A percentile compares a stretch with the other conserved stretches of the same genome.
phyloP scores from a whole-genome alignment of 2,888 invertebrate species.

The Sepiola atlantica region DNA sequence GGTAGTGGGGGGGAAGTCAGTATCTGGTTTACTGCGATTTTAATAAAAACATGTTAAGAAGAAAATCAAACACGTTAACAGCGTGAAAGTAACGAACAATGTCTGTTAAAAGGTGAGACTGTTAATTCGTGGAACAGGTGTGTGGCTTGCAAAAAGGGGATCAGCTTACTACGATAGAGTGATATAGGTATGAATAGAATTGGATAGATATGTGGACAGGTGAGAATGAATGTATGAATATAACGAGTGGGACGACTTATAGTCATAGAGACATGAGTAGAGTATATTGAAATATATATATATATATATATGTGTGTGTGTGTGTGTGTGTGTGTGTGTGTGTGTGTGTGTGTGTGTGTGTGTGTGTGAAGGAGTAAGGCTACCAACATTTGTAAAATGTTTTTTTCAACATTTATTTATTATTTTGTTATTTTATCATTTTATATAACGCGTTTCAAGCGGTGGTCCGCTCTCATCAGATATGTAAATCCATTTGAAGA shows the following conservation, averaged over 20 bases:
- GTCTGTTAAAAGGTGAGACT: neutral
- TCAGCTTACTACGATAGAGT: neutral
- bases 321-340: neutral
- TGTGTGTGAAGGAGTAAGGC: too few species aligned
- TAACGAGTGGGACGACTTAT: neutral
- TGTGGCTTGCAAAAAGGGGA: neutral
- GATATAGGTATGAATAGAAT: neutral
- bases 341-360: too few species aligned
- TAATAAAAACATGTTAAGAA: neutral
- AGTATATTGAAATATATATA: neutral
- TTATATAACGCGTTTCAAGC: too few species aligned
- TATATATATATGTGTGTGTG: too few species aligned
- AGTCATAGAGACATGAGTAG: neutral
- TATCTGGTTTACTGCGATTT: neutral
- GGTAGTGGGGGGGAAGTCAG: neutral
- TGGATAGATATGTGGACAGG: neutral
- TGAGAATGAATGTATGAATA: neutral
- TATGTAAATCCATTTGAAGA: too few species aligned
- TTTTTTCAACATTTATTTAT: too few species aligned
- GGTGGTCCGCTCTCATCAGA: too few species aligned
- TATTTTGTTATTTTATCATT: too few species aligned
- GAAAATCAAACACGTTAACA: neutral
- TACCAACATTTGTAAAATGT: too few species aligned
- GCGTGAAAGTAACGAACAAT: neutral
- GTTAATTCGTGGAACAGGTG: neutral